Evolutionary conservation across 2,888 invertebrate genomes (phyloP).

Genomic region (Brachycybe producta): DNA sequence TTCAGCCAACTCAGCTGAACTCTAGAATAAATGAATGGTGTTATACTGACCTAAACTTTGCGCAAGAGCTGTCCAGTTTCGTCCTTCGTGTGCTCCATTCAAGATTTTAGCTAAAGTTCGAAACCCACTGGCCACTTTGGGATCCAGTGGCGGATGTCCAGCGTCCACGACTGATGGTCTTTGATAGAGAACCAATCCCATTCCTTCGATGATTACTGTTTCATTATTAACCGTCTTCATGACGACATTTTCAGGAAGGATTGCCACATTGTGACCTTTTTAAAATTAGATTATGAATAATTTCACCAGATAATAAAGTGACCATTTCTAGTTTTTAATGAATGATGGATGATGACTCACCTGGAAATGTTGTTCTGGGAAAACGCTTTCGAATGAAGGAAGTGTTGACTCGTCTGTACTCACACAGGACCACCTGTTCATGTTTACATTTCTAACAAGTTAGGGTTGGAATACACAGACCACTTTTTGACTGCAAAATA

Average conservation of each 20-base stretch:
- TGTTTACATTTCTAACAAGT: too few species aligned
- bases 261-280: constrained; percentile 9
- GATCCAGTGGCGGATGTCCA: neutral
- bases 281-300: neutral
- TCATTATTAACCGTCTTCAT: constrained; percentile 16
- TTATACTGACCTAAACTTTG: constrained; percentile 29
- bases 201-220: constrained; percentile 16
- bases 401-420: constrained; percentile 34
- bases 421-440: constrained; percentile 38
- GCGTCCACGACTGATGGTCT: neutral
- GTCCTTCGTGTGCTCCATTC: constrained; percentile 31
- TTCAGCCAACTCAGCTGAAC: too few species aligned
- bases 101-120: constrained; percentile 35
- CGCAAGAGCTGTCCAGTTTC: constrained; percentile 35
- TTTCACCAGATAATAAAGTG: neutral
- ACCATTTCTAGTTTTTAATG: too few species aligned
- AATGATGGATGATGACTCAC: too few species aligned
- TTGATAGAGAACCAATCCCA: constrained; percentile 11
- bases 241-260: constrained; percentile 16
- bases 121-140: constrained; percentile 32
- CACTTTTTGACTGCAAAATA: too few species aligned
- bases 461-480: too few species aligned
- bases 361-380: constrained; percentile 25
- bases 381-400: constrained; percentile 32
- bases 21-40: neutral